Conservation (phyloP, 2,888 invertebrate species). For the Embidobia sp. region DNA sequence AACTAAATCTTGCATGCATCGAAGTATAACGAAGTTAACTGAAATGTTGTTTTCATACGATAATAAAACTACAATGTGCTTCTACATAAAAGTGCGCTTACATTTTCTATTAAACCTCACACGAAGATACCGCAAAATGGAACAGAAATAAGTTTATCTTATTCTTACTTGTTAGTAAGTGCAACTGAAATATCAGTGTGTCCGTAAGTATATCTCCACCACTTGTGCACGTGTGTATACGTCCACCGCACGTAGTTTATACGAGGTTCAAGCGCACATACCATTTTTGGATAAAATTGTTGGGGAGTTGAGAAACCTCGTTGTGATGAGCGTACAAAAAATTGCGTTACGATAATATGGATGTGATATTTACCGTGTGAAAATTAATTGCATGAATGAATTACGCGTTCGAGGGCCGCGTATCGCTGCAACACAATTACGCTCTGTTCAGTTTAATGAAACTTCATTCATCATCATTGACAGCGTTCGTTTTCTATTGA, state of each 20-base stretch:
- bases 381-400: conserved; percentile 18
- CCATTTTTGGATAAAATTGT: conserved; percentile 58
- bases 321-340: conserved; percentile 25
- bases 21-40: too few species aligned
- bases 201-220: conserved; percentile 5
- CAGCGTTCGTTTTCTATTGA: background rate
- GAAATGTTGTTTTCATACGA: too few species aligned
- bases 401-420: background rate
- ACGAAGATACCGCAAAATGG: conserved; percentile 9
- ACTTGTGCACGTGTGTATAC: background rate
- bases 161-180: conserved; percentile 15
- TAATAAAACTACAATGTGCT: too few species aligned
- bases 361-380: conserved; percentile 7
- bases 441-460: conserved; percentile 2
- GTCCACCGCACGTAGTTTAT: conserved; percentile 6
- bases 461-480: background rate
- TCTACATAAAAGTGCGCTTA: too few species aligned
- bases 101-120: conserved; percentile 6
- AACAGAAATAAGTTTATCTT: conserved; percentile 24
- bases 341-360: conserved; percentile 9
- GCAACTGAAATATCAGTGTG: conserved; percentile 10
- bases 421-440: background rate
- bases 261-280: conserved; percentile 26
- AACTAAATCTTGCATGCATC: too few species aligned
- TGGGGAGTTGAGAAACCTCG: conserved; percentile 40